Evolutionary conservation across 2,888 invertebrate genomes (phyloP), one percentile per base, ranked within the genome.

Genomic region (Hedychridium roseum): DNA sequence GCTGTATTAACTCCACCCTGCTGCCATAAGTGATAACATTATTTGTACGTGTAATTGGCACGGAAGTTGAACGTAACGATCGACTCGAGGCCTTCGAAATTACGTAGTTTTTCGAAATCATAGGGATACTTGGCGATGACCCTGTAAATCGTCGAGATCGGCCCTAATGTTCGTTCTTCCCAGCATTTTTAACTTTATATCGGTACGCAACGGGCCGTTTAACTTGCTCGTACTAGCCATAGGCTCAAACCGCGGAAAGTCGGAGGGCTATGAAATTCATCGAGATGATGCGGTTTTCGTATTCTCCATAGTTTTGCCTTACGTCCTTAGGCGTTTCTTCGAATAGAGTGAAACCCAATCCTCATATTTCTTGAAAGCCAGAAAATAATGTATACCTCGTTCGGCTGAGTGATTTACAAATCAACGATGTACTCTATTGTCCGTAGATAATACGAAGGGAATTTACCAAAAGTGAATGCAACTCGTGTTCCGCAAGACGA

Each of bases 121-220:
- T 45, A 38, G 45, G 64, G 27, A 49, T 26, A 53, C 34, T 40
- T 47, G 41, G 12, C n/a, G n/a, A n/a, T n/a, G n/a, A n/a, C n/a
- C n/a, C n/a, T n/a, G n/a, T n/a, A n/a, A n/a, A n/a, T n/a, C n/a
- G n/a, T n/a, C n/a, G n/a, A n/a, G n/a, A n/a, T n/a, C n/a, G n/a
- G n/a, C n/a, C n/a, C n/a, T n/a, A n/a, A n/a, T n/a, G n/a, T n/a
- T n/a, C n/a, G n/a, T n/a, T n/a, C 64, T 72, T 71, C 60, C 69
- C 66, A n/a, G 69, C 64, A 70, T 75, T 74, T 74, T 70, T 69
- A 72, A 72, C 66, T 72, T 74, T 74, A 53, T 73, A 74, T 70
- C 62, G 64, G 58, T 64, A 65, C 57, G 60, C 59, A 64, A 64
- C 54, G 61, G 54, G 67, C 63, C 60, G 64, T 66, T n/a, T 63